Evolutionary conservation across 2,888 invertebrate species (phyloP).

Genomic region (Parnassius mnemosyne): DNA sequence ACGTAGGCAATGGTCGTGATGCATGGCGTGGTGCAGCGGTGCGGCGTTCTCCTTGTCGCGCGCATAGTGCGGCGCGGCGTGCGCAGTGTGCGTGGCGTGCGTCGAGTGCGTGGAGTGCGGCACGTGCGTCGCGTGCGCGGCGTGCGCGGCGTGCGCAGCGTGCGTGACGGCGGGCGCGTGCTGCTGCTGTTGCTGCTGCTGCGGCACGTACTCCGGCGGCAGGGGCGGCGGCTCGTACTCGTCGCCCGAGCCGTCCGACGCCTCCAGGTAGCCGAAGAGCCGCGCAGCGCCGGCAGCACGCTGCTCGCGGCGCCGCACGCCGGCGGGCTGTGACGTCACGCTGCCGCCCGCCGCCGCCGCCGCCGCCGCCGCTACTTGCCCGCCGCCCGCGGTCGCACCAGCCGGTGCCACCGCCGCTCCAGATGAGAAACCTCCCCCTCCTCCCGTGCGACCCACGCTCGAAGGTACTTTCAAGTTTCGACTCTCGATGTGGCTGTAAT

Average conservation of each 20-base stretch:
- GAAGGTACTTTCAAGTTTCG: conserved; percentile 79
- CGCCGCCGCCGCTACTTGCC: conserved; percentile 26
- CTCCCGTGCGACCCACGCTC: conserved; percentile 56
- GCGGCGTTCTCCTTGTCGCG: conserved; percentile 73
- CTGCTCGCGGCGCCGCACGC: conserved; percentile 35
- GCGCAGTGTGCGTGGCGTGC: conserved; percentile 29
- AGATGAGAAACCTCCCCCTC: conserved; percentile 23
- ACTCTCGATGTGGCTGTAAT: conserved; percentile 81
- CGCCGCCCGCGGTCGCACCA: background rate
- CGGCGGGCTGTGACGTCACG: conserved; percentile 30
- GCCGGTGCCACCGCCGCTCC: background rate
- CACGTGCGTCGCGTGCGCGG: conserved; percentile 31
- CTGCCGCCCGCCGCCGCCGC: conserved; percentile 35
- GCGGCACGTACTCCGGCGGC: conserved; percentile 46
- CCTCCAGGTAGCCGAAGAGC: conserved; percentile 87
- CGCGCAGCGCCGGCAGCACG: conserved; percentile 47
- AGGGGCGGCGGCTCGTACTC: conserved; percentile 62
- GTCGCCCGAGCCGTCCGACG: conserved; percentile 63
- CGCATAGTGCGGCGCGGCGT: conserved; percentile 44
- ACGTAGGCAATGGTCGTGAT: conserved; percentile 72
- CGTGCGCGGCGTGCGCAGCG: conserved; percentile 31
- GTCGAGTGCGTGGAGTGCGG: conserved; percentile 31
- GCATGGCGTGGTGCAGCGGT: conserved; percentile 58
- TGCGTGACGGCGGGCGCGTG: conserved; percentile 33
- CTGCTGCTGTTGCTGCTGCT: conserved; percentile 27